A percentile compares a stretch with the other conserved stretches of the same genome.
These are phyloP conservation scores for Pangasius macronema DNA, from an alignment of 2,797 vertebrate species.

Conservation along the genomic window DNA sequence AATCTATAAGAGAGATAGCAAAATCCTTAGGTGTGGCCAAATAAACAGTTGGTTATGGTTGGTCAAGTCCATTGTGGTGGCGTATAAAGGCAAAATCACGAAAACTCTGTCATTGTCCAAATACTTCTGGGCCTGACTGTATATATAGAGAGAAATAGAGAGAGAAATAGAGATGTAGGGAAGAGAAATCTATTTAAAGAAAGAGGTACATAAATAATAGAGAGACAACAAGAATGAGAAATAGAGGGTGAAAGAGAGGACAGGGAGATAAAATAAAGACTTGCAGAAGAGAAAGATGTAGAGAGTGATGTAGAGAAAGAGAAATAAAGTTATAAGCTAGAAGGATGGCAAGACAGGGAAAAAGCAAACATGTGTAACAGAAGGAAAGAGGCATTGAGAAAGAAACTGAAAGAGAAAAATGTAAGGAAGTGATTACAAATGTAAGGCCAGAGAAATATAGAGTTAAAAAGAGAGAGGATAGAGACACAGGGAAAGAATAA, in stretches of 20 bases:
- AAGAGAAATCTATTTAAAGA: background rate
- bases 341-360: background rate
- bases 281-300: background rate
- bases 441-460: no score
- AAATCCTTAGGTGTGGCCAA: no score
- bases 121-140: no score
- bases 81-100: no score
- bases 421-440: no score
- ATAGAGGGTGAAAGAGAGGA: background rate
- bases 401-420: background rate
- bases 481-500: background rate
- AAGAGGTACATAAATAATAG: constrained; percentile 4
- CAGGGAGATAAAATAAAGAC: background rate
- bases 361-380: background rate
- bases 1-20: no score
- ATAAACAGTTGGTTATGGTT: no score
- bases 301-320: background rate
- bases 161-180: background rate
- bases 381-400: constrained; percentile 21
- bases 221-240: constrained; percentile 1
- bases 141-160: no score
- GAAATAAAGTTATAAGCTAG: background rate
- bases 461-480: background rate
- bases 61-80: no score
- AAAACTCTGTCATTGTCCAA: no score